A percentile compares a stretch with the other conserved stretches of the same genome.
These are phyloP conservation scores for Rhinopomastus cyanomelas DNA, from an alignment of 2,113 vertebrate species.

Conservation along the genomic window DNA sequence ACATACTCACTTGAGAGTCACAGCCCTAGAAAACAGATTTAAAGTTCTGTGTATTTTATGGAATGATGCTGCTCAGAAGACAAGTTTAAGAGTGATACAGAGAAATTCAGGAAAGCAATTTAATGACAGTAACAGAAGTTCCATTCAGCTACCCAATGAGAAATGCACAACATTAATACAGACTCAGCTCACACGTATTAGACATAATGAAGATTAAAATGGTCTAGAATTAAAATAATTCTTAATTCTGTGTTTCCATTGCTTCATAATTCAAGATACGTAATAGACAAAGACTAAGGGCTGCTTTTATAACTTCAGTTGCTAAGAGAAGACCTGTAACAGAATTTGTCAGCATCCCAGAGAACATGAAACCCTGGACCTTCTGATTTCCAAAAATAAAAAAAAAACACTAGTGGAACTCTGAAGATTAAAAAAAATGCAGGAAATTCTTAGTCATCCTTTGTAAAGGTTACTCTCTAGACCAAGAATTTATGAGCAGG, in stretches of 20 bases:
- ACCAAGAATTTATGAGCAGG: conserved; percentile 11
- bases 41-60: conserved; percentile 7
- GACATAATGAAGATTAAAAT: neutral
- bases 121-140: neutral
- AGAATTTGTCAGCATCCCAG: neutral
- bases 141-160: neutral
- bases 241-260: neutral
- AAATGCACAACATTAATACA: neutral
- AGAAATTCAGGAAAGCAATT: neutral
- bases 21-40: conserved; percentile 82
- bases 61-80: neutral
- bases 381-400: neutral
- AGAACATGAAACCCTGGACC: neutral
- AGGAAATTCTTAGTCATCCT: conserved; percentile 18
- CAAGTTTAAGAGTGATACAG: neutral
- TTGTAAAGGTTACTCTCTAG: conserved; percentile 20
- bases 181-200: neutral
- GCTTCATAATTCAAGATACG: neutral
- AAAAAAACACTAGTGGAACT: neutral
- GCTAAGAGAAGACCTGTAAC: neutral
- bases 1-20: conserved; percentile 92
- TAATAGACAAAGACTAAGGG: neutral
- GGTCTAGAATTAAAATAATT: neutral
- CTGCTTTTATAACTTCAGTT: neutral
- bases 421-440: neutral